Conservation (phyloP, 2,797 vertebrate species). For the Spondyliosoma cantharus region DNA sequence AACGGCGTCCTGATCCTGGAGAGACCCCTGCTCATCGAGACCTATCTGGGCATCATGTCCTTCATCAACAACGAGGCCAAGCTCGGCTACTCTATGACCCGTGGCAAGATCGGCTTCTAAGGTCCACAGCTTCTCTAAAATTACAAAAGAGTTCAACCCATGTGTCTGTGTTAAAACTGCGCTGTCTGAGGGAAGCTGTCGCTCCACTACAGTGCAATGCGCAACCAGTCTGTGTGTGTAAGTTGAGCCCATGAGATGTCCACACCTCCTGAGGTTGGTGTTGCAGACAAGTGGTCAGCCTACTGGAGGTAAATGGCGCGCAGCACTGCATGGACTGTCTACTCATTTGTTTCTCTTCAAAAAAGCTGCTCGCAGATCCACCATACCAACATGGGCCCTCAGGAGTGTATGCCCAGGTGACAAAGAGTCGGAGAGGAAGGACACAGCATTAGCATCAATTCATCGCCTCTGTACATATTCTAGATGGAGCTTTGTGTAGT, state of each 20-base stretch:
- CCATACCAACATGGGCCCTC: constrained; percentile 2
- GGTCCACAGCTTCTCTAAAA: constrained; percentile 9
- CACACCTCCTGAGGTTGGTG: constrained; percentile 35
- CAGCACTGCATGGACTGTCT: constrained; percentile 56
- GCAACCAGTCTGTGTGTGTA: constrained; percentile 46
- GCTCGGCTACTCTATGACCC: constrained; percentile 96
- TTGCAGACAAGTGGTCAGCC: constrained; percentile 39
- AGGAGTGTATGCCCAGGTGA: constrained; percentile 31
- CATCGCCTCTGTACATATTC: constrained; percentile 21
- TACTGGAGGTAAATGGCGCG: constrained; percentile 39
- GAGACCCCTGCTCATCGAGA: constrained; percentile 94
- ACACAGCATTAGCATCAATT: constrained; percentile 18
- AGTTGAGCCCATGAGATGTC: constrained; percentile 36
- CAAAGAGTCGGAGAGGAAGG: constrained; percentile 25
- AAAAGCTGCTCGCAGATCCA: constrained; percentile 36
- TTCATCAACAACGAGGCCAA: constrained; percentile 99
- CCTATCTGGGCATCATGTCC: constrained; percentile 96
- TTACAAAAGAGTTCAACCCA: constrained; percentile 18
- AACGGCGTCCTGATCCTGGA: constrained; percentile 91
- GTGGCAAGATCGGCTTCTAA: constrained; percentile 96
- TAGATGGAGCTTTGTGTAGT: constrained; percentile 20
- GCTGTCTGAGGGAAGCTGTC: constrained; percentile 42
- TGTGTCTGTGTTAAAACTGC: constrained; percentile 55
- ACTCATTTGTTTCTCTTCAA: constrained; percentile 35
- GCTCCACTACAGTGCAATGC: constrained; percentile 26